A percentile compares a stretch with the other conserved stretches of the same genome.
Evolutionary conservation across 1,140 invertebrate species (phyloP).

Genomic region (Aphaenogaster floridana): DNA sequence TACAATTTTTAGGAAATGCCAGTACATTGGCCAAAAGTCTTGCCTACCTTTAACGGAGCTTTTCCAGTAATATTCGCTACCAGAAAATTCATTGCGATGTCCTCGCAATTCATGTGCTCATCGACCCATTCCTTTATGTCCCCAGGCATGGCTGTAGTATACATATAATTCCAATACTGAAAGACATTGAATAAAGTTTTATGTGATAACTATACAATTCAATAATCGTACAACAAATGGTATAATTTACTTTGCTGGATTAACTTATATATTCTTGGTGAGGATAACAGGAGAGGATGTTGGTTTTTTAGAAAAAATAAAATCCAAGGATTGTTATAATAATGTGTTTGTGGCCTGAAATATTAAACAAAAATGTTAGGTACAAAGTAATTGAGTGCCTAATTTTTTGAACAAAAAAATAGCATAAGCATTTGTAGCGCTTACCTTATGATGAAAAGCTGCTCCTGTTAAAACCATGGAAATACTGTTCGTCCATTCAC

Average conservation of each 20-base stretch:
- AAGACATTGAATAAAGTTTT: slow-evolving; percentile 70
- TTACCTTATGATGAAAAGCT: slow-evolving; percentile 97
- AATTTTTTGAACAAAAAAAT: slow-evolving; percentile 3
- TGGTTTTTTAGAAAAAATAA: slow-evolving; percentile 19
- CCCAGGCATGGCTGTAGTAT: slow-evolving; percentile 93
- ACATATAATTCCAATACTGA: slow-evolving; percentile 95
- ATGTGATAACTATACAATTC: background rate
- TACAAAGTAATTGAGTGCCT: background rate
- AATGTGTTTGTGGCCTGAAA: slow-evolving; percentile 37
- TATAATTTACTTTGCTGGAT: slow-evolving; percentile 44
- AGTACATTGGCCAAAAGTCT: slow-evolving; percentile 2
- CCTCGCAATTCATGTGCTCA: slow-evolving; percentile 97
- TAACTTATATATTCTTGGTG: background rate
- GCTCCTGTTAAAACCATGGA: slow-evolving; percentile 97
- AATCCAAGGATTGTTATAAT: slow-evolving; percentile 15
- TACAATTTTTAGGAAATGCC: background rate
- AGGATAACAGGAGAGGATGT: slow-evolving; percentile 28
- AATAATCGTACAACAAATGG: background rate
- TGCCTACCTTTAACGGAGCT: slow-evolving; percentile 95
- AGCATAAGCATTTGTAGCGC: background rate
- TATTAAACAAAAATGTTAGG: background rate
- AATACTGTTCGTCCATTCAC: slow-evolving; percentile 97
- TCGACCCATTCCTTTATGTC: slow-evolving; percentile 95
- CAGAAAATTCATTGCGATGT: slow-evolving; percentile 98
- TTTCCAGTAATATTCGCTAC: slow-evolving; percentile 96